Evolutionary conservation across 1,140 invertebrate genomes (phyloP).

Genomic region (Camponotus vicinus): DNA sequence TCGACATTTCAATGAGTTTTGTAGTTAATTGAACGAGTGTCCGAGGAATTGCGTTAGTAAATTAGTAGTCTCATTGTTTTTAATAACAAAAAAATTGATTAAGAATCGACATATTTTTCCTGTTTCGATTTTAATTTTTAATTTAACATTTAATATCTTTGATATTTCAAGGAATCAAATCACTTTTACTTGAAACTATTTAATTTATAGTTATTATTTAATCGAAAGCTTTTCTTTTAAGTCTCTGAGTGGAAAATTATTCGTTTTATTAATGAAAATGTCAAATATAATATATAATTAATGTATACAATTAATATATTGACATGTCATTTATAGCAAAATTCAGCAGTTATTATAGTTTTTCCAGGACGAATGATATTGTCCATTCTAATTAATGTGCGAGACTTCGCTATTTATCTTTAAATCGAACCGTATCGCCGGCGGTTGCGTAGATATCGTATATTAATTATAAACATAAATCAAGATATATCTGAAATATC

Average conservation of each 20-base stretch:
- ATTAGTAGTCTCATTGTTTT: too few species aligned
- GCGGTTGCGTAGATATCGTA: neutral
- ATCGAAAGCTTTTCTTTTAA: too few species aligned
- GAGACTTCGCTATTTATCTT: neutral
- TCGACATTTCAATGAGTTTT: neutral
- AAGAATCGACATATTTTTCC: too few species aligned
- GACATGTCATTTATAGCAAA: neutral
- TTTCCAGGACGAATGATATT: neutral
- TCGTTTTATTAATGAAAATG: neutral
- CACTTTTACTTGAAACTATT: too few species aligned
- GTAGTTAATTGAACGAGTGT: neutral
- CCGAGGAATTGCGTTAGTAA: neutral
- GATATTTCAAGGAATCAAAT: too few species aligned
- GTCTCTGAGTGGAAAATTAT: too few species aligned
- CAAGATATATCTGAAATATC: neutral
- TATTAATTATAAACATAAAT: constrained; percentile 26
- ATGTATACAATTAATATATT: neutral
- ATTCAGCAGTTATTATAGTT: constrained; percentile 1
- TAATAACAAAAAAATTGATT: too few species aligned
- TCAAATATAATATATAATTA: neutral
- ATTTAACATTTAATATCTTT: too few species aligned
- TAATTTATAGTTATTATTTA: too few species aligned
- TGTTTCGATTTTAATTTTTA: neutral
- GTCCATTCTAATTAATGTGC: neutral
- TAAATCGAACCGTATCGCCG: neutral